Base-by-base conservation (phyloP, 2,888 invertebrate species). In the Agriopis marginaria region DNA sequence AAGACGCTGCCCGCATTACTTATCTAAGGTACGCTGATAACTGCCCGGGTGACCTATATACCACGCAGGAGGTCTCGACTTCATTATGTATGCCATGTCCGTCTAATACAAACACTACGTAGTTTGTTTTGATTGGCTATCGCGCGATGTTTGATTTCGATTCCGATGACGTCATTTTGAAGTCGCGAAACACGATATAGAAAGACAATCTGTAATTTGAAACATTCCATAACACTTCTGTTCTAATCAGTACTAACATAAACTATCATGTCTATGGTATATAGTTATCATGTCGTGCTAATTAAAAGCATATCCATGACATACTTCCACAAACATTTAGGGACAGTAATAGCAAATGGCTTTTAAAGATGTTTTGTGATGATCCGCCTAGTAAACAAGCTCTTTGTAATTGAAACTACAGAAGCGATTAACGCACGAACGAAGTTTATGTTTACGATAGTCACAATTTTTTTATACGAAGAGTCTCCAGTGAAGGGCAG, bases 1-100 rank as follows among this genome's bases (percentile, higher is more conserved):
- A 86, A 80, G 80, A 81, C 77, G 79, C 78, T 86, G 78, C 79
- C 85, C 84, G 85, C 84, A 85, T 82, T 74, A 77, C 80, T 83
- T 86, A 83, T 86, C 82, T 77, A 82, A 91, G 90, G 91, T 91
- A 89, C 77, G 77, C 75, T 77, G 79, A 82, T 82, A 79, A 78
- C 72, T 71, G 75, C 77, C 77, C 76, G 75, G 74, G 76, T 83
- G 83, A 84, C 85, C 84, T 78, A 81, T 79, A 81, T 81, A 56
- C 40, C 39, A 56, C 42, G 51, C 71, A 68, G 68, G 50, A 67
- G 69, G 51, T 64, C 54, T 64, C 64, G 68, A 51, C 51, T 61
- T 67, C 70, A 65, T 69, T 72, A 71, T 64, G 66, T 72, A 73
- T 74, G 68, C 74, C 70, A 58, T 65, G 68, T 63, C 61, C 56